Conservation (phyloP, 2,888 invertebrate species). For the Polietes domitor region DNA sequence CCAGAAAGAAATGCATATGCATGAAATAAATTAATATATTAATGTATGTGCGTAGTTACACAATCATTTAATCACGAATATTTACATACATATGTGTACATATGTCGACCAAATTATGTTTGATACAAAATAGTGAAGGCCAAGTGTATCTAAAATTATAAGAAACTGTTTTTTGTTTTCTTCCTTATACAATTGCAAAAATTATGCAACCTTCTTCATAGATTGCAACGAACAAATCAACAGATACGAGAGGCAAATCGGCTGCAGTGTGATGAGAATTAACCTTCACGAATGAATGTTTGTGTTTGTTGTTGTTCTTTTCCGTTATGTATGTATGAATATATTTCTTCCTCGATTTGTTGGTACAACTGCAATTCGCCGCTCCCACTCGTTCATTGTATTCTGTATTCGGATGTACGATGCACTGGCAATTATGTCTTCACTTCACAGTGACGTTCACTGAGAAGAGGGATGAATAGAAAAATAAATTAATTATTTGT, state of each 20-base stretch:
- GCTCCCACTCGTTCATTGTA: too few species aligned
- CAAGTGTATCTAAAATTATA: conserved; percentile 51
- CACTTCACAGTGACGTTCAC: conserved; percentile 11
- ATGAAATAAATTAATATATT: not conserved
- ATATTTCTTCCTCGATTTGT: not conserved
- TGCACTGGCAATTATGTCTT: too few species aligned
- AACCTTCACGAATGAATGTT: conserved; percentile 43
- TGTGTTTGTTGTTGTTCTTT: conserved; percentile 6
- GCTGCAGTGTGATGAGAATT: conserved; percentile 16
- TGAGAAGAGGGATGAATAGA: not conserved
- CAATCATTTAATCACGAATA: not conserved
- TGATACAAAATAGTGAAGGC: conserved; percentile 40
- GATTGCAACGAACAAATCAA: not conserved
- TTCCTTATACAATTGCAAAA: conserved; percentile 65
- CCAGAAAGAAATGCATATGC: not conserved
- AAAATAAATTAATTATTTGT: not conserved
- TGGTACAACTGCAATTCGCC: not conserved
- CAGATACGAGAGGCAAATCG: not conserved
- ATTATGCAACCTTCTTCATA: conserved; percentile 65
- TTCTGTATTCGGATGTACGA: too few species aligned
- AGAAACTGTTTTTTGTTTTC: conserved; percentile 70
- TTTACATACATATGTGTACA: not conserved
- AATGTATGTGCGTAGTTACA: not conserved
- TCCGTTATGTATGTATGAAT: too few species aligned
- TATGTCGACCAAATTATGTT: not conserved